Evolutionary conservation across 2,888 invertebrate species (phyloP).

Genomic region (Andrena bicolor): DNA sequence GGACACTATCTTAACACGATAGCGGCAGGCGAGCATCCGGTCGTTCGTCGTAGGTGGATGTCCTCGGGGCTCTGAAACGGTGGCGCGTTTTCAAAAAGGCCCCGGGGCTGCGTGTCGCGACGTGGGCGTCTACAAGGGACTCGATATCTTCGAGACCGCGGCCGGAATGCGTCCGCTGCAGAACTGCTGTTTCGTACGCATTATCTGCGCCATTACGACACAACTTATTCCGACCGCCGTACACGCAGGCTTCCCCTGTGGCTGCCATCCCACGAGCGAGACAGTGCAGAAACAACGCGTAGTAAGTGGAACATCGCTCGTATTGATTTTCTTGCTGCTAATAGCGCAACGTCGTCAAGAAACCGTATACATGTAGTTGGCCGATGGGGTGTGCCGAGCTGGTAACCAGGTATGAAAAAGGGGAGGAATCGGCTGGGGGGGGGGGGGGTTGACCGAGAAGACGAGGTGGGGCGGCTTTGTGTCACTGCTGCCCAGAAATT

Average conservation of each 20-base stretch:
- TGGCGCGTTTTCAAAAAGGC: conserved; percentile 34
- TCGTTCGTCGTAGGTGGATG: conserved; percentile 6
- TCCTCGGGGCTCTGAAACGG: conserved; percentile 6
- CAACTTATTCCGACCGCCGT: conserved; percentile 20
- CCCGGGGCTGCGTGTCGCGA: not conserved
- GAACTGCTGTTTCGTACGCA: conserved; percentile 31
- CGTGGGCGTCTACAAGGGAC: conserved; percentile 43
- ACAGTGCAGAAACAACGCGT: conserved; percentile 40
- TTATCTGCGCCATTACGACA: conserved; percentile 33
- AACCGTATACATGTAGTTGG: conserved; percentile 44
- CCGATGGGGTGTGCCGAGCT: conserved; percentile 31
- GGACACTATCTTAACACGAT: conserved; percentile 8
- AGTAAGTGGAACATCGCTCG: conserved; percentile 58
- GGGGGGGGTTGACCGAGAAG: not conserved
- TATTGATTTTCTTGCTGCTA: conserved; percentile 58
- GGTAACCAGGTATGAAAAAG: conserved; percentile 22
- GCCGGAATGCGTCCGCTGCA: not conserved
- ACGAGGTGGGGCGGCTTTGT: not conserved
- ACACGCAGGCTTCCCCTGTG: not conserved
- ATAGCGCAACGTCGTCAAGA: conserved; percentile 59
- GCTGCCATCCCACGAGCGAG: not conserved
- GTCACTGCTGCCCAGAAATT: no score
- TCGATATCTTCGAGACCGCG: conserved; percentile 26
- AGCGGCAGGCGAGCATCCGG: conserved; percentile 8
- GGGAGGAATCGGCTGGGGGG: conserved; percentile 13